phyloP scores from a whole-genome alignment of 2,797 vertebrate species.

The Eurystomus glaucurus region DNA sequence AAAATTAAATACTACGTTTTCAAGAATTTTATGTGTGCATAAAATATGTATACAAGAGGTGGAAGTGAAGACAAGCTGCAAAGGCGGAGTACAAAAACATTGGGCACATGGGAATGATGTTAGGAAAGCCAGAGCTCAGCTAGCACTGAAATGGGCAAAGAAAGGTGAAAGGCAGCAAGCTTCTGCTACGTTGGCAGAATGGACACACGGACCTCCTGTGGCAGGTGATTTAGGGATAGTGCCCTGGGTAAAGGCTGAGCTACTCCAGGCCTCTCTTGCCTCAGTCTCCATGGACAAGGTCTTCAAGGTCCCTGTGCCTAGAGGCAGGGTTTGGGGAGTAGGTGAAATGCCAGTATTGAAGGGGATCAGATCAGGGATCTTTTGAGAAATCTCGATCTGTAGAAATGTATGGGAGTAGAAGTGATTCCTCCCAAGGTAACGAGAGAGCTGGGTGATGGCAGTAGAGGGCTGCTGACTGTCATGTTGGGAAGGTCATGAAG shows the following conservation, averaged over 20 bases:
- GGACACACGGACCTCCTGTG: background rate
- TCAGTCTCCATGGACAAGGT: background rate
- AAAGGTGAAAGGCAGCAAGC: background rate
- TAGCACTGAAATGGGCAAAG: background rate
- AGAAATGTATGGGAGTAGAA: background rate
- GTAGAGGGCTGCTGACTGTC: background rate
- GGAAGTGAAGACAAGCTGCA: background rate
- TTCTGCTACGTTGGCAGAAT: background rate
- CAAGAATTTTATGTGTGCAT: background rate
- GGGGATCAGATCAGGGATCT: background rate
- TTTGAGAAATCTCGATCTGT: background rate
- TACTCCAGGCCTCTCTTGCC: background rate
- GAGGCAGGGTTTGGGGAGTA: background rate
- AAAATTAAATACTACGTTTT: background rate
- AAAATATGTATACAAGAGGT: background rate
- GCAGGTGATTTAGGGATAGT: background rate
- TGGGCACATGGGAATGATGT: background rate
- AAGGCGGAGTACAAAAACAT: background rate
- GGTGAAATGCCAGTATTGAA: background rate
- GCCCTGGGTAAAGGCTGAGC: background rate
- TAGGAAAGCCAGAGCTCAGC: background rate
- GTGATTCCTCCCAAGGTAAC: background rate
- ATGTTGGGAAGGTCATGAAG: background rate
- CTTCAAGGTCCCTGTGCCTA: background rate
- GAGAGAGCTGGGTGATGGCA: background rate